A percentile compares a stretch with the other conserved stretches of the same genome.
These are phyloP conservation scores for Temnothorax unifasciatus DNA, from an alignment of 2,888 invertebrate species.

Conservation along the genomic window DNA sequence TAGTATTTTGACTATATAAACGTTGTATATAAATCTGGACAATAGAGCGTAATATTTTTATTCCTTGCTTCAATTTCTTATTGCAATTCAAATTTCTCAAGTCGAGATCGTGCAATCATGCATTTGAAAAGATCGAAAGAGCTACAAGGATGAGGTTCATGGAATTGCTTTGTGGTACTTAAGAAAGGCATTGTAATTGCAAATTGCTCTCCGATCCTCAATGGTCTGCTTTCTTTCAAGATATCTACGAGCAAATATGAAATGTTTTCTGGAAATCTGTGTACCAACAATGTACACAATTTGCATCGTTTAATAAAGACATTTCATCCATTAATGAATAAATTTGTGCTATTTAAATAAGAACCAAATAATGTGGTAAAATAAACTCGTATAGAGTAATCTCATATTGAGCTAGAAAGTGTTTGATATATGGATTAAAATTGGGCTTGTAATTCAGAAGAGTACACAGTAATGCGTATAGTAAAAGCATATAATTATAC, in stretches of 20 bases:
- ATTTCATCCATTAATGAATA: not conserved
- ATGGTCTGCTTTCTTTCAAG: conserved; percentile 3
- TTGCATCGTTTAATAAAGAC: not conserved
- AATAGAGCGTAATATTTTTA: not conserved
- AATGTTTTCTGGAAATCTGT: not conserved
- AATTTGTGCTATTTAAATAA: conserved; percentile 8
- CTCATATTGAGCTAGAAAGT: not conserved
- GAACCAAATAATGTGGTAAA: not conserved
- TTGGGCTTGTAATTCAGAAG: not conserved
- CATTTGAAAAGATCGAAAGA: conserved; percentile 38
- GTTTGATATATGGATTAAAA: not conserved
- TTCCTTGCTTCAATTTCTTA: not conserved
- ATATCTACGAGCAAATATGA: conserved; percentile 35
- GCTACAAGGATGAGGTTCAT: conserved; percentile 3
- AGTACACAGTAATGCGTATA: not conserved
- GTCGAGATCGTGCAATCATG: conserved; percentile 13
- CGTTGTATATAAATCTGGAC: not conserved
- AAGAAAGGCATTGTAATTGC: conserved; percentile 48
- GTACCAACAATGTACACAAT: conserved; percentile 1
- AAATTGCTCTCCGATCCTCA: conserved; percentile 42
- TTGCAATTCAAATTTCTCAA: conserved; percentile 22
- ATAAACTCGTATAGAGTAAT: not conserved
- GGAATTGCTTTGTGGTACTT: conserved; percentile 34
- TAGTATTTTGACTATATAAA: not conserved
- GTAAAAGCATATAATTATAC: not conserved